Conservation (phyloP, 2,113 vertebrate genomes). For the Gracilinanus agilis region DNA sequence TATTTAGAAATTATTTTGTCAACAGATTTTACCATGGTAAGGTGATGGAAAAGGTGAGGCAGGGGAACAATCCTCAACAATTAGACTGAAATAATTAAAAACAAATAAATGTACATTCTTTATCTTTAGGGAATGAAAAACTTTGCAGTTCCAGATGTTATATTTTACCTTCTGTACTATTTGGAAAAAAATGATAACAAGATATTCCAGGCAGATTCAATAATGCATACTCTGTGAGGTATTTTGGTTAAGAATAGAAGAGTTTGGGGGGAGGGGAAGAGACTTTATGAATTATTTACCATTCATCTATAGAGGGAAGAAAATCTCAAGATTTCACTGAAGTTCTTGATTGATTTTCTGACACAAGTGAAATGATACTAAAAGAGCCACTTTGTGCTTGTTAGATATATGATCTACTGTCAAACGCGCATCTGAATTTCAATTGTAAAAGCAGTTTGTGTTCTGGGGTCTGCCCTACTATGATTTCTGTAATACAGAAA, state of each 20-base stretch:
- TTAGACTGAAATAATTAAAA: not conserved
- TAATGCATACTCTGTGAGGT: constrained; percentile 42
- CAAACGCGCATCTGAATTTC: constrained; percentile 53
- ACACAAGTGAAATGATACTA: constrained; percentile 83
- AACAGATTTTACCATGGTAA: not conserved
- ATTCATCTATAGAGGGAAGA: constrained; percentile 77
- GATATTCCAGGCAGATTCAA: constrained; percentile 16
- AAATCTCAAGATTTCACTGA: constrained; percentile 83
- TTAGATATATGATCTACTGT: constrained; percentile 34
- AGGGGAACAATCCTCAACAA: not conserved
- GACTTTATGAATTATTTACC: constrained; percentile 89
- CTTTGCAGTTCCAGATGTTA: not conserved
- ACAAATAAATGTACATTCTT: constrained; percentile 18
- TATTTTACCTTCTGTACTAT: not conserved
- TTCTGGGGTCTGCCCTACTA: not conserved
- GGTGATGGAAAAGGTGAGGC: constrained; percentile 4
- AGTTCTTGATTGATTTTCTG: constrained; percentile 95
- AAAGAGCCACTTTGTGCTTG: constrained; percentile 49
- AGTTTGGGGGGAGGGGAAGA: constrained; percentile 60
- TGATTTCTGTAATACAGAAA: not conserved
- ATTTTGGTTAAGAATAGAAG: constrained; percentile 59
- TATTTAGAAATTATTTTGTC: constrained; percentile 7
- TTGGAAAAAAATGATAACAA: not conserved
- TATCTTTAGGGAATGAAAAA: constrained; percentile 32
- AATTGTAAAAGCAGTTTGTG: not conserved